Conservation (phyloP, 1,140 invertebrate genomes). For the Armadillidium nasatum region DNA sequence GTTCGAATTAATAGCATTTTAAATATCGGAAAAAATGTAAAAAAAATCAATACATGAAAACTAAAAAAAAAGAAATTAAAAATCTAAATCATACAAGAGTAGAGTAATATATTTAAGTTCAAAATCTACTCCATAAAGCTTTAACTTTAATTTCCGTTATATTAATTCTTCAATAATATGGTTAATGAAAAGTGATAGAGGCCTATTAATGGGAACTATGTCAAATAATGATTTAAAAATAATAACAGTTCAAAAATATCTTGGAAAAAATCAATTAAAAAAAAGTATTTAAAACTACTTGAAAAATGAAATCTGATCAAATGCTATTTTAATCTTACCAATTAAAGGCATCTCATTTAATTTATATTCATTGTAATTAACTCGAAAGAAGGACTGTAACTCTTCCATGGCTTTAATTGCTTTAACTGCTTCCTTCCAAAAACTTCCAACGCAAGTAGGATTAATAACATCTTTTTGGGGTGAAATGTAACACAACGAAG, state of each 20-base stretch:
- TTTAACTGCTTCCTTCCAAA: neutral
- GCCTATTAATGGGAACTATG: too few relatives aligned
- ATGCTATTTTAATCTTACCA: neutral
- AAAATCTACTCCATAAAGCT: too few relatives aligned
- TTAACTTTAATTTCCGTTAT: too few relatives aligned
- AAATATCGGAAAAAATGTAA: neutral
- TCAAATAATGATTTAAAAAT: too few relatives aligned
- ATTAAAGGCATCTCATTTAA: neutral
- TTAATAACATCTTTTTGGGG: neutral
- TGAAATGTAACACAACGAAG: neutral
- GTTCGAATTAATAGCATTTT: neutral
- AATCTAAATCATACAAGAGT: too few relatives aligned
- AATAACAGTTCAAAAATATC: too few relatives aligned
- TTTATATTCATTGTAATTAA: neutral
- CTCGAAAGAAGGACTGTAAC: neutral
- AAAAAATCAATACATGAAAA: neutral
- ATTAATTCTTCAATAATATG: neutral
- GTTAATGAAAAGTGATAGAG: neutral
- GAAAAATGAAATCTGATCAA: neutral
- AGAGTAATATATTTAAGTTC: too few relatives aligned
- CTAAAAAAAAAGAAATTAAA: too few relatives aligned
- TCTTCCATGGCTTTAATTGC: neutral
- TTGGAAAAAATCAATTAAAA: neutral
- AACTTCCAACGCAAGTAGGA: neutral
- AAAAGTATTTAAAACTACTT: neutral